These are phyloP conservation scores for Ormyrus labotus DNA, from an alignment of 2,888 invertebrate species.

Conservation along the genomic window DNA sequence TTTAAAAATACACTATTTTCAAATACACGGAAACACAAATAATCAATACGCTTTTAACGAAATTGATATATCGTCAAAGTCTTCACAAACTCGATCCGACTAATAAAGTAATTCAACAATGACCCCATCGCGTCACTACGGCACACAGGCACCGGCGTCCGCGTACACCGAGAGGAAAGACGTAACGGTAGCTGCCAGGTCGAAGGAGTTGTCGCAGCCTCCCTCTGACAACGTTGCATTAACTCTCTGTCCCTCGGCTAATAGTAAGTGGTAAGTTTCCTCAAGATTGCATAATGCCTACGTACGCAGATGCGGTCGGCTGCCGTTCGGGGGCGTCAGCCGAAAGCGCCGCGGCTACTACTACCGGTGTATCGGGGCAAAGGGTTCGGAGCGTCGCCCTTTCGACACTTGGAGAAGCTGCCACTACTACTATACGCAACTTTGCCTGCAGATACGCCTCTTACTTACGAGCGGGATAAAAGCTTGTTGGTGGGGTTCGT, in stretches of 20 bases:
- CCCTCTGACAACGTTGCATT: constrained; percentile 68
- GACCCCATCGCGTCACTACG: no score
- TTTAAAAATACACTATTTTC: no score
- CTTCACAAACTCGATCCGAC: no score
- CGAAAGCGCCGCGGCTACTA: constrained; percentile 15
- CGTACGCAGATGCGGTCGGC: constrained; percentile 63
- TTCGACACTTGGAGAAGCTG: constrained; percentile 24
- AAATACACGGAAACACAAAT: no score
- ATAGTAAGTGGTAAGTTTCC: constrained; percentile 72
- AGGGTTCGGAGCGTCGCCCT: constrained; percentile 16
- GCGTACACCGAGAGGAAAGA: no score
- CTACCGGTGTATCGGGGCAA: neutral
- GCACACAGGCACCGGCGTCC: no score
- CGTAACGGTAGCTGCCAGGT: no score
- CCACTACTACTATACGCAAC: neutral
- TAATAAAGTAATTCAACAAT: no score
- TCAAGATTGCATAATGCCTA: constrained; percentile 72
- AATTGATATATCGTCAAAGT: no score
- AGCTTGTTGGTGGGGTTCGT: no score
- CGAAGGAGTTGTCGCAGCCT: constrained; percentile 18
- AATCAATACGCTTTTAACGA: no score
- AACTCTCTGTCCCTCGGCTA: constrained; percentile 69
- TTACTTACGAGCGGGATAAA: no score
- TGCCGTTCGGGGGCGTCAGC: constrained; percentile 35
- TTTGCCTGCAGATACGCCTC: neutral